A percentile compares a stretch with the other conserved stretches of the same genome.
phyloP scores from a whole-genome alignment of 1,140 invertebrate species.

The Kradibia gibbosae region DNA sequence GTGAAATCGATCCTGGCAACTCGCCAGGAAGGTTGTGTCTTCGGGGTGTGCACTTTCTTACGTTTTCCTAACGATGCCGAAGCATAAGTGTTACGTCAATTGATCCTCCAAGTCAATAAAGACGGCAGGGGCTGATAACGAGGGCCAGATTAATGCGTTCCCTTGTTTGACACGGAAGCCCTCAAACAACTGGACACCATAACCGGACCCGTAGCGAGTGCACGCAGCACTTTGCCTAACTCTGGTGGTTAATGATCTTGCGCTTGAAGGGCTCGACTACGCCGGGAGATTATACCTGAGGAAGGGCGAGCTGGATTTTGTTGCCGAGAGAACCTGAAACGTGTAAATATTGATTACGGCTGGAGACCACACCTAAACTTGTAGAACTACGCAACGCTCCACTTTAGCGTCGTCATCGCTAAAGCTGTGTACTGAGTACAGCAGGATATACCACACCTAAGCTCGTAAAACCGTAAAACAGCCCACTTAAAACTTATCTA shows the following conservation, averaged over 20 bases:
- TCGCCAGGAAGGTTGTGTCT: background rate
- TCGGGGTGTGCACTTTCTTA: background rate
- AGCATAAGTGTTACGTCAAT: background rate
- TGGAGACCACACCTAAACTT: slow-evolving; percentile 13
- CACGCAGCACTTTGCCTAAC: background rate
- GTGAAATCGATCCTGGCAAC: background rate
- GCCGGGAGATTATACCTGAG: background rate
- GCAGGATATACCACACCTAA: slow-evolving; percentile 10
- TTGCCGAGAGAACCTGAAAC: background rate
- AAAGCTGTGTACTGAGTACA: background rate
- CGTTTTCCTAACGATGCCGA: background rate
- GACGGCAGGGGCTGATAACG: background rate
- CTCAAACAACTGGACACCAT: background rate
- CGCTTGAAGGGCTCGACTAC: background rate
- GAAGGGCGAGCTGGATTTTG: background rate
- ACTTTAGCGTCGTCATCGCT: background rate
- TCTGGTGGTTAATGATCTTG: background rate
- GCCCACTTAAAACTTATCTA: background rate
- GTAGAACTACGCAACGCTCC: background rate
- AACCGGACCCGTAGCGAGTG: background rate
- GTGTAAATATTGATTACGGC: slow-evolving; percentile 11
- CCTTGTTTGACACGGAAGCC: background rate
- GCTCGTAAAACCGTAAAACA: background rate
- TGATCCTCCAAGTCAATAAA: background rate
- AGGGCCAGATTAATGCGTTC: background rate